Conservation (phyloP, 2,113 vertebrate genomes). For the Paradisaea rubra region DNA sequence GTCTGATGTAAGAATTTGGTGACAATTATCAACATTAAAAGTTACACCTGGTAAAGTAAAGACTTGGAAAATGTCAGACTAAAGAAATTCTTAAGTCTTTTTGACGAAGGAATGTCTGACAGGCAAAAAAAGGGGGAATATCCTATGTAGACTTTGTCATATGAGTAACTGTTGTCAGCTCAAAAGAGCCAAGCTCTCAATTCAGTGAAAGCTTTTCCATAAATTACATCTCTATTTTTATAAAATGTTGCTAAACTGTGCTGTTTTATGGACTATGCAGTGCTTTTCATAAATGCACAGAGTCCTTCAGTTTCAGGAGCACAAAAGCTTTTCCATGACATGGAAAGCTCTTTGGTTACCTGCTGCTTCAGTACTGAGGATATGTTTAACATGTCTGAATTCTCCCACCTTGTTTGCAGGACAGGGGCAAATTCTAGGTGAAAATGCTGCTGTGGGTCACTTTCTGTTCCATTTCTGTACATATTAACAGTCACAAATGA, state of each 20-base stretch:
- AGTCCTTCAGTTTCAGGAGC: not conserved
- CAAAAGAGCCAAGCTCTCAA: not conserved
- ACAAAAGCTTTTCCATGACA: not conserved
- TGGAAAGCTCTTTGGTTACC: not conserved
- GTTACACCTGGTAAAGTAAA: not conserved
- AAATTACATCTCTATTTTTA: not conserved
- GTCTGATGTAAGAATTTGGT: not conserved
- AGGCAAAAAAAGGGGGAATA: not conserved
- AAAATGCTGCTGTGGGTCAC: not conserved
- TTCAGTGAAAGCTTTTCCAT: not conserved
- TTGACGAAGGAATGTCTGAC: not conserved
- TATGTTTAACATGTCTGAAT: accelerated
- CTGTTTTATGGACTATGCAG: not conserved
- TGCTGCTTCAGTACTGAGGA: not conserved
- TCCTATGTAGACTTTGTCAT: not conserved
- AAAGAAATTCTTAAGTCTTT: not conserved
- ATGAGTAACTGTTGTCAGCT: not conserved
- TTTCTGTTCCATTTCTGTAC: not conserved
- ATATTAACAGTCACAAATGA: not conserved
- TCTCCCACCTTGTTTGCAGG: not conserved
- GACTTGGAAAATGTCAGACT: not conserved
- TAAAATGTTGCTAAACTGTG: not conserved
- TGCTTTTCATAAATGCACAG: not conserved
- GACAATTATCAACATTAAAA: not conserved
- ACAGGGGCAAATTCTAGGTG: not conserved